Evolutionary conservation across 2,113 vertebrate genomes (phyloP), one percentile per base, ranked within the genome.

Genomic region (Mesoclemmys tuberculata): DNA sequence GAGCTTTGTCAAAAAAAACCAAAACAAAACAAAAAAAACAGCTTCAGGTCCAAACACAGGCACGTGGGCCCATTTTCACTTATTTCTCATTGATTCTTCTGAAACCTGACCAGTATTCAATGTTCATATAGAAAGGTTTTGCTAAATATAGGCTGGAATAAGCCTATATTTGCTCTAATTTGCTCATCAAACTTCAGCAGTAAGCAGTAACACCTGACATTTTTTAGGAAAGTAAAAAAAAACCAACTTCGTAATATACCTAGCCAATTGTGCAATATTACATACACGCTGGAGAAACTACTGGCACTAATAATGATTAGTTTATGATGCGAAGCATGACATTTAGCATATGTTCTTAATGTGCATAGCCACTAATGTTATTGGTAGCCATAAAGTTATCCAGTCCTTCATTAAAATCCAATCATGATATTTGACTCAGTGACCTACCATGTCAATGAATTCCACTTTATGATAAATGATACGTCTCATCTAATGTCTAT

Each of bases 91-190:
- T 48, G 24, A 80, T 26, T 71, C 22, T 90, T 71, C 22, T 92
- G 46, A 21, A 71, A 74, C 8, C 27, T 54, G 24, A 86, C n/a
- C n/a, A 61, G 0, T 51, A 29, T 35, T 48, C 4, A 84, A 94
- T 79, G 8, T n/a, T 35, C 9, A 79, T 0, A 48, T 8, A 64
- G 61, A 31, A 1, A 21, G 31, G 14, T 77, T 56, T 9, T 84
- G 22, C 46, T 13, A 88, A 3, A 49, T 0, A 0, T 0, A 26
- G 51, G 13, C 75, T 10, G 46, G 75, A 93, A 82, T 4, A 41
- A 27, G n/a, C n/a, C n/a, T n/a, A n/a, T n/a, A n/a, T n/a, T n/a
- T n/a, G n/a, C n/a, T n/a, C 68, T 81, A 84, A 19, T 31, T 75
- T 75, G 41, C 3, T 44, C 24, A 41, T 75, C 77, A 89, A 0